Conservation (phyloP, 2,888 invertebrate species). For the Dynastes hyllus region DNA sequence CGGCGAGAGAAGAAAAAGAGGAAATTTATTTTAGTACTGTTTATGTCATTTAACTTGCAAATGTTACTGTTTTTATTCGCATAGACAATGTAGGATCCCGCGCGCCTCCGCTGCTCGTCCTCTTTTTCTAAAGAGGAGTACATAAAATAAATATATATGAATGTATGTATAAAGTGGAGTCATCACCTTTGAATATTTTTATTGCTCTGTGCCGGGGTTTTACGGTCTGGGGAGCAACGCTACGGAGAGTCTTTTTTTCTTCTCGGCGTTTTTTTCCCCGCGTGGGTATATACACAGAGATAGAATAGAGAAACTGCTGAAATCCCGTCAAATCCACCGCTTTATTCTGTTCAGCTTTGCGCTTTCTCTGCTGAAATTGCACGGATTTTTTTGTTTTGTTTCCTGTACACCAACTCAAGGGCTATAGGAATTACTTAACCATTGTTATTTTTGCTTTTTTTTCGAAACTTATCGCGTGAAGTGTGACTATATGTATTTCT, state of each 20-base stretch:
- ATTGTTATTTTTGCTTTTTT: conserved; percentile 12
- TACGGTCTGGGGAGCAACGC: conserved; percentile 54
- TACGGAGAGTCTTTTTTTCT: conserved; percentile 50
- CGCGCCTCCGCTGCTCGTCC: conserved; percentile 5
- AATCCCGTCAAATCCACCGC: conserved; percentile 52
- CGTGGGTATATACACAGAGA: conserved; percentile 26
- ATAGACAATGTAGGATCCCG: conserved; percentile 13
- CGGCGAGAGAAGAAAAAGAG: conserved; percentile 37
- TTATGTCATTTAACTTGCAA: conserved; percentile 73
- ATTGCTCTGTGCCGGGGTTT: conserved; percentile 65
- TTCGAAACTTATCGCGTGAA: neutral
- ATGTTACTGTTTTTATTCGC: conserved; percentile 69
- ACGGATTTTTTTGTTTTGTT: conserved; percentile 36
- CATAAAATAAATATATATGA: conserved; percentile 60
- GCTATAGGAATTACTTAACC: conserved; percentile 19
- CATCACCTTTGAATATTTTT: conserved; percentile 72
- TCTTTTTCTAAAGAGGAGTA: conserved; percentile 26
- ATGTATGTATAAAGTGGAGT: conserved; percentile 69
- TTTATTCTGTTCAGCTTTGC: conserved; percentile 44
- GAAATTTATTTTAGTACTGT: conserved; percentile 57
- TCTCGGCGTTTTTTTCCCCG: conserved; percentile 44
- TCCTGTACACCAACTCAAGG: conserved; percentile 13
- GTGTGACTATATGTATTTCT: too few relatives aligned
- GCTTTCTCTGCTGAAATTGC: conserved; percentile 46
- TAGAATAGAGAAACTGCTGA: conserved; percentile 22